Percentiles rank a stretch among this genome's conserved stretches.
phyloP scores from a whole-genome alignment of 2,113 vertebrate genomes.

The Hylia prasina region DNA sequence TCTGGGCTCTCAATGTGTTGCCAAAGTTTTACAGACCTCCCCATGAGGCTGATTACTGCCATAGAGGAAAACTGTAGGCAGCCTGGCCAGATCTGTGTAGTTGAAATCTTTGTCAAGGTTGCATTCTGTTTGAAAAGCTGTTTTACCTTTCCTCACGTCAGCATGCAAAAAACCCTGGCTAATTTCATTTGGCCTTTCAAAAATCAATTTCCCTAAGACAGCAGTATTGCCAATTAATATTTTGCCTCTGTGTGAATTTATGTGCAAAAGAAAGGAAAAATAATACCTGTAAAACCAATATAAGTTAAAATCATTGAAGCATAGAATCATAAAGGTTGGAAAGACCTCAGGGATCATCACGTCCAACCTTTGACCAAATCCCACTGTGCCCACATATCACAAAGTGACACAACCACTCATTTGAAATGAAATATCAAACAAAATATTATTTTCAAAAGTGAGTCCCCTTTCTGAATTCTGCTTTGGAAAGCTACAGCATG shows the following conservation, averaged over 20 bases:
- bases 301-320: not conserved
- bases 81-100: not conserved
- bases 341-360: not conserved
- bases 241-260: not conserved
- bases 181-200: not conserved
- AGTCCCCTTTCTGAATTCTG: not conserved
- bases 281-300: not conserved
- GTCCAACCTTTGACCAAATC: not conserved
- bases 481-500: not conserved
- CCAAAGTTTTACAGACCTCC: not conserved
- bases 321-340: not conserved
- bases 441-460: not conserved
- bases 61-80: not conserved
- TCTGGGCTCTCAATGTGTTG: not conserved
- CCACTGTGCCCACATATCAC: not conserved
- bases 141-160: not conserved
- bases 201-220: not conserved
- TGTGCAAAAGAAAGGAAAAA: not conserved
- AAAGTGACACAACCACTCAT: not conserved
- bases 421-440: not conserved
- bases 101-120: not conserved
- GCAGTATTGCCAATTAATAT: not conserved
- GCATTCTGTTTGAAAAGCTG: not conserved
- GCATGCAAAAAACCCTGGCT: not conserved
- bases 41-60: not conserved